Evolutionary conservation across 2,888 invertebrate species (phyloP), one percentile per base, ranked within the genome.

Genomic region (Coelopa pilipes): DNA sequence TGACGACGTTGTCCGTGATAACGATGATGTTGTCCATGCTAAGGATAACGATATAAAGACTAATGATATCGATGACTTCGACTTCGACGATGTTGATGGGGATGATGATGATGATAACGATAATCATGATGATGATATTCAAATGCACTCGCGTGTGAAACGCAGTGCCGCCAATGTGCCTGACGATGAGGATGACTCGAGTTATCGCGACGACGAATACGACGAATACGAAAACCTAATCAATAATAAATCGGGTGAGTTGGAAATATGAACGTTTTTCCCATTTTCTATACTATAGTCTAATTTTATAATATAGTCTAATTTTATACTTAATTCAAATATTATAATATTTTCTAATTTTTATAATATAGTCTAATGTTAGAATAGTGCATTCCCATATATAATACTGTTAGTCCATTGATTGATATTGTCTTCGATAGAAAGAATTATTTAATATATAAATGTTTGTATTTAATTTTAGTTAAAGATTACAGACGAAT

Each of bases 231-330:
- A 87, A 76, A 81, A 81, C 74, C 81, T 87, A 80, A 82, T 87
- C 74, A 84, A 83, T 77, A 87, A 87, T 82, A 86, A 86, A 81
- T 85, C 86, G 74, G 87, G 87, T 87, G 73, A 82, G 83, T 80
- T 45, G 13, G 46, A 46, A 17, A 45, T 12, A 17, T 19, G 19
- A 17, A 19, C 3, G 17, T n/a, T 17, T 57, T 57, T 57, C 17
- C 11, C 1, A 57, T 57, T 5, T 15, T 13, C 53, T 53, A 53
- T 53, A 15, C n/a, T 53, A 53, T 15, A 53, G n/a, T 53, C 10
- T 53, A 7, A n/a, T 53, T n/a, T n/a, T 34, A 34, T 34, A 34
- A 34, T 34, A 34, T 34, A n/a, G n/a, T n/a, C n/a, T n/a, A n/a
- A n/a, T n/a, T n/a, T n/a, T n/a, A 34, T 34, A 34, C 34, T 4